Evolutionary conservation across 2,113 vertebrate genomes (phyloP).

Genomic region (Callospermophilus lateralis): DNA sequence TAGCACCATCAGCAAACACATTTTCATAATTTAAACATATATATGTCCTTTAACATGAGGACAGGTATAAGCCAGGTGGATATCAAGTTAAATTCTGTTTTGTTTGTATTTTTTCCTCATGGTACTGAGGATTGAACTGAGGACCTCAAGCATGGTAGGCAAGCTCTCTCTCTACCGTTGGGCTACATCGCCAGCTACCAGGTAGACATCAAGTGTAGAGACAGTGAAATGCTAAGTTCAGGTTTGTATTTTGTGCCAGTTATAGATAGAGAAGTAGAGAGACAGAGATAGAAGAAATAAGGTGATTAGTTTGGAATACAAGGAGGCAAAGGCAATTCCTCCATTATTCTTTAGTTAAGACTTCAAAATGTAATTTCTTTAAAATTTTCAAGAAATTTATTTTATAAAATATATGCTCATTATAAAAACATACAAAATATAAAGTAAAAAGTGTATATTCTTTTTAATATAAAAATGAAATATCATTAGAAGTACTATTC

Average conservation of each 20-base stretch:
- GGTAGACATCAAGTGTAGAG: neutral
- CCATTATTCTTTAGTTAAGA: neutral
- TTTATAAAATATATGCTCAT: slow-evolving; percentile 24
- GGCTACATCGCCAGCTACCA: neutral
- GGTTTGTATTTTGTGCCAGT: neutral
- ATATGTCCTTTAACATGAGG: neutral
- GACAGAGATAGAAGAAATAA: neutral
- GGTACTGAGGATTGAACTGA: no score
- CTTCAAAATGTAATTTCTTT: slow-evolving; percentile 35
- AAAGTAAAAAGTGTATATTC: slow-evolving; percentile 43
- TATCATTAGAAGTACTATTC: slow-evolving; percentile 29
- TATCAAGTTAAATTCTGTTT: neutral
- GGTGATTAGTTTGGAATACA: neutral
- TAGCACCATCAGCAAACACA: neutral
- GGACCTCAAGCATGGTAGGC: no score
- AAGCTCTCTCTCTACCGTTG: no score
- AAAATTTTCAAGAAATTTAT: neutral
- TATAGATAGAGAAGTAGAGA: neutral
- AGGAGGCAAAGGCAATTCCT: neutral
- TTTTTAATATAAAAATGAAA: slow-evolving; percentile 8
- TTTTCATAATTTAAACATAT: slow-evolving; percentile 28
- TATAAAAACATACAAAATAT: neutral
- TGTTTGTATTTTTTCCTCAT: no score
- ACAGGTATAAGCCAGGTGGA: neutral
- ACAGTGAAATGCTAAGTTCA: slow-evolving; percentile 25